Evolutionary conservation across 2,797 vertebrate species (phyloP).

Genomic region (Eutrigla gurnardus): DNA sequence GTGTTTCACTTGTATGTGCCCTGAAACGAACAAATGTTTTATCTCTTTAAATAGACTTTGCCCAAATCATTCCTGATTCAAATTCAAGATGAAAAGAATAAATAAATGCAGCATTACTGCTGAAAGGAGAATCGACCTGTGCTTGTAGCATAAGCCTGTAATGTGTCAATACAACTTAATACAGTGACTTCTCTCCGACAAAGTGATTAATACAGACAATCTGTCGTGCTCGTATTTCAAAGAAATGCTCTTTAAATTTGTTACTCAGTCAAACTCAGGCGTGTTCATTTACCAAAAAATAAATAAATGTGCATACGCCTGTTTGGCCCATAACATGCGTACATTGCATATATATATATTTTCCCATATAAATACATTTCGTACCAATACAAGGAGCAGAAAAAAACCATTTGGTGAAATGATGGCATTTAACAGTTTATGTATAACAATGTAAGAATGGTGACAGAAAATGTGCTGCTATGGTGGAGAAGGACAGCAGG

Average conservation of each 20-base stretch:
- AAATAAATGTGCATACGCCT: conserved; percentile 46
- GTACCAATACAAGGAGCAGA: conserved; percentile 63
- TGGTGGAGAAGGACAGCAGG: conserved; percentile 33
- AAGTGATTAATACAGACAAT: conserved; percentile 61
- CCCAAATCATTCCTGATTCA: conserved; percentile 30
- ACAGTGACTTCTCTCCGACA: conserved; percentile 36
- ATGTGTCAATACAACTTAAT: conserved; percentile 45
- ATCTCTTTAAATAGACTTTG: neutral
- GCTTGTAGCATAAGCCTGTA: conserved; percentile 49
- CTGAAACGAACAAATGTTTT: conserved; percentile 43
- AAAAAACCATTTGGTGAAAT: conserved; percentile 58
- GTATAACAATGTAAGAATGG: conserved; percentile 42
- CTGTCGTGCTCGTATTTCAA: conserved; percentile 50
- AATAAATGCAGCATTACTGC: neutral
- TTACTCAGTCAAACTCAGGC: conserved; percentile 49
- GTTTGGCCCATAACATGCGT: conserved; percentile 81
- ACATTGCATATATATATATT: conserved; percentile 83
- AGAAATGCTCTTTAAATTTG: conserved; percentile 65
- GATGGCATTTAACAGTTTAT: conserved; percentile 55
- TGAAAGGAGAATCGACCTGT: conserved; percentile 32
- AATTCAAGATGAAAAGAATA: conserved; percentile 3
- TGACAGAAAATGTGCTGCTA: conserved; percentile 7
- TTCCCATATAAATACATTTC: conserved; percentile 79
- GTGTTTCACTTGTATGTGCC: conserved; percentile 46
- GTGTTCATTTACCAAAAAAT: conserved; percentile 55